phyloP scores from a whole-genome alignment of 2,113 vertebrate genomes.

The Eclectus roratus region DNA sequence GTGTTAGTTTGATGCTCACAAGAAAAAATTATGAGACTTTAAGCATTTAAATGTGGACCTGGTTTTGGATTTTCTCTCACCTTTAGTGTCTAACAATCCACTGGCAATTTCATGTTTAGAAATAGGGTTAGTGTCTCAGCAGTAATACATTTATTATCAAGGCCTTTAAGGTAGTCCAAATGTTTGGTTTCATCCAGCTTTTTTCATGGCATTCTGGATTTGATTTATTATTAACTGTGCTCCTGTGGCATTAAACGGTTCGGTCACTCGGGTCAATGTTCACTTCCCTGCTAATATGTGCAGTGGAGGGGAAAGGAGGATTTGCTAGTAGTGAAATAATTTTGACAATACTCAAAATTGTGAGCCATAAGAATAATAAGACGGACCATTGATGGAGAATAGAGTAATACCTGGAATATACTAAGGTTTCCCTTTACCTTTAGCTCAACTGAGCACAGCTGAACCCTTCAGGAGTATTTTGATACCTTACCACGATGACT shows the following conservation, averaged over 20 bases:
- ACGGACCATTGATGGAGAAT: not conserved
- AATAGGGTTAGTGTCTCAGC: not conserved
- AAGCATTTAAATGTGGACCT: not conserved
- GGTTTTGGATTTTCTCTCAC: not conserved
- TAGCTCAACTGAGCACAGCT: not conserved
- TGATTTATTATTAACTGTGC: not conserved
- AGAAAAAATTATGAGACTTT: not conserved
- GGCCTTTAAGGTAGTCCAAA: not conserved
- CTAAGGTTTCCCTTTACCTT: not conserved
- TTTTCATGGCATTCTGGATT: not conserved
- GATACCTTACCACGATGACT: not conserved
- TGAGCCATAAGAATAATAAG: not conserved
- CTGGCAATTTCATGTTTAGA: not conserved
- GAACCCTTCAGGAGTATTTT: not conserved
- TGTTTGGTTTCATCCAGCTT: not conserved
- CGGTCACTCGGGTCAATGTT: not conserved
- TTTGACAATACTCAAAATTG: not conserved
- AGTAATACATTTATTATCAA: not conserved
- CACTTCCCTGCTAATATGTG: not conserved
- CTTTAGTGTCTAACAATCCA: not conserved
- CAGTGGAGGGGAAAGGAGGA: not conserved
- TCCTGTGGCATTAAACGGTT: not conserved
- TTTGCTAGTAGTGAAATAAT: not conserved
- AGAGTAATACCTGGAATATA: not conserved
- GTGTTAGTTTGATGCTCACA: not conserved